Evolutionary conservation across 2,888 invertebrate species (phyloP).

Genomic region (Trissonchulus sp.): DNA sequence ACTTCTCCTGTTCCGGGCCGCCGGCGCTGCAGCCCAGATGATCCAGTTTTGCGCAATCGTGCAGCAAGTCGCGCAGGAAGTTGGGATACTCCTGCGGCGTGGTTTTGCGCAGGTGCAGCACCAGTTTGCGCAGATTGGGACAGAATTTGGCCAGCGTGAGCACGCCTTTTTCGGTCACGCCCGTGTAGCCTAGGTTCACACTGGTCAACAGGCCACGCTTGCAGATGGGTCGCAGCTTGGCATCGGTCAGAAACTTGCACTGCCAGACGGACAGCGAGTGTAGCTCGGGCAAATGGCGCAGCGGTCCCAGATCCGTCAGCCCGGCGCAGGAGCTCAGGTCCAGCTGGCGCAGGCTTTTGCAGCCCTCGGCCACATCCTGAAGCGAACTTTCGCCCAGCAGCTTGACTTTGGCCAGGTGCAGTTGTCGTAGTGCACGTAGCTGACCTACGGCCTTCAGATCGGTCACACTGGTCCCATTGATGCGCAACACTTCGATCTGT

Average conservation of each 20-base stretch:
- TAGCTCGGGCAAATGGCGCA: background rate
- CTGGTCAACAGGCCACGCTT: background rate
- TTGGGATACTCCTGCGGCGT: background rate
- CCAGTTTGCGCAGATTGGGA: background rate
- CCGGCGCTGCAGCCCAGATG: background rate
- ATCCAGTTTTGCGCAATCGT: background rate
- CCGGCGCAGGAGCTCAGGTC: background rate
- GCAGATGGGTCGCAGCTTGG: background rate
- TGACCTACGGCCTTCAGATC: background rate
- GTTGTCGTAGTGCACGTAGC: background rate
- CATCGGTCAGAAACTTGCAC: background rate
- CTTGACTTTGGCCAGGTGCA: background rate
- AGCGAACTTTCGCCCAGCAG: background rate
- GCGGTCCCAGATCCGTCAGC: background rate
- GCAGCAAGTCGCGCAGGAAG: background rate
- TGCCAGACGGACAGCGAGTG: background rate
- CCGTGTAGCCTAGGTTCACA: background rate
- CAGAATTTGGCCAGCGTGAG: background rate
- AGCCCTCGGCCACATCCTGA: background rate
- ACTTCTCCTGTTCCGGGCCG: background rate
- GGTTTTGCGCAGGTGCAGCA: background rate
- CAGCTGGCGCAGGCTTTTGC: background rate
- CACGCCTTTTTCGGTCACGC: background rate
- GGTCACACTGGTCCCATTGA: background rate
- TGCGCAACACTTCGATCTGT: background rate